Percentiles rank a stretch among this genome's conserved stretches.
These are phyloP conservation scores for Megamerina dolium DNA, from an alignment of 2,888 invertebrate genomes.

Conservation along the genomic window DNA sequence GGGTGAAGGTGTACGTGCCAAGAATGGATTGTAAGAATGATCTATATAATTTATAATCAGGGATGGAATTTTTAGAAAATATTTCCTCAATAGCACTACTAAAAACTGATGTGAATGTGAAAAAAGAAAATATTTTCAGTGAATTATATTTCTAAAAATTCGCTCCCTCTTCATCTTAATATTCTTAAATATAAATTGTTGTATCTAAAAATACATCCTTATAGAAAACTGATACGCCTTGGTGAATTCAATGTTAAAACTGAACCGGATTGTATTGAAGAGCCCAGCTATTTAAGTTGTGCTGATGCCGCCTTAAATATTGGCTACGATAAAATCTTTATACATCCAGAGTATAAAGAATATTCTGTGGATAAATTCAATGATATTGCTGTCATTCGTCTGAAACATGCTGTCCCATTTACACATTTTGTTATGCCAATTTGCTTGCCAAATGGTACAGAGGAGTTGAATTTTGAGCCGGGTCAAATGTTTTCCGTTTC, in stretches of 20 bases:
- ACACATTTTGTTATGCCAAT: constrained; percentile 58
- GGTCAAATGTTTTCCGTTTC: constrained; percentile 55
- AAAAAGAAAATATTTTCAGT: constrained; percentile 3
- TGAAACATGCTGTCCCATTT: constrained; percentile 40
- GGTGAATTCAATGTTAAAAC: constrained; percentile 63
- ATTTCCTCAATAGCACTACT: too few species aligned
- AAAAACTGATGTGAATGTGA: too few species aligned
- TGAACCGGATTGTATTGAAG: constrained; percentile 56
- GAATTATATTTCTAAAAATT: constrained; percentile 15
- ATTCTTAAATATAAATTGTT: too few species aligned
- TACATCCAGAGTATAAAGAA: constrained; percentile 58
- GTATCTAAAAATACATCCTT: not conserved
- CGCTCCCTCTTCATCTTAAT: constrained; percentile 10
- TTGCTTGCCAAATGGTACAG: constrained; percentile 49
- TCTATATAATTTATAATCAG: too few species aligned
- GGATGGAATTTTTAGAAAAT: too few species aligned
- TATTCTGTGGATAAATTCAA: constrained; percentile 52
- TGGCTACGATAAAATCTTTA: constrained; percentile 56
- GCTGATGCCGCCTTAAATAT: constrained; percentile 61
- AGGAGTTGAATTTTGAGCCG: constrained; percentile 41
- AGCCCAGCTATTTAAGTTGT: constrained; percentile 51
- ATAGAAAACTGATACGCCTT: constrained; percentile 52
- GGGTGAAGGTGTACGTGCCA: constrained; percentile 50
- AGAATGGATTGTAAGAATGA: constrained; percentile 54
- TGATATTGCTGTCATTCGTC: constrained; percentile 54